phyloP scores from a whole-genome alignment of 1,140 invertebrate species.

The Cyclargus thomasi region DNA sequence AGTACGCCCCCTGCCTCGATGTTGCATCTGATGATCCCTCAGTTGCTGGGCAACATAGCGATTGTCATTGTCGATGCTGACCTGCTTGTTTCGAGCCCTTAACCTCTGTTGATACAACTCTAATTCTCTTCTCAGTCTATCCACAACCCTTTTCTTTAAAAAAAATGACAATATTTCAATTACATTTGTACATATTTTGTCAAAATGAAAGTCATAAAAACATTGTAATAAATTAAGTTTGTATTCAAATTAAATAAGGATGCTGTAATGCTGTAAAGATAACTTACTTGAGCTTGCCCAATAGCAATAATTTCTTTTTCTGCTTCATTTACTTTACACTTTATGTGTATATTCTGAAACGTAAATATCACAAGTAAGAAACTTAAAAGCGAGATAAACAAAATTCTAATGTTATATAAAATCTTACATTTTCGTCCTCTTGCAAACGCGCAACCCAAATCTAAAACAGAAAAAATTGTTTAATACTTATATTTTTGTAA shows the following conservation, averaged over 20 bases:
- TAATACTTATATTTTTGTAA: constrained; percentile 8
- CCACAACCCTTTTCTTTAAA: constrained; percentile 65
- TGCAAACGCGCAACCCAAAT: constrained; percentile 76
- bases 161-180: no score
- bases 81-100: constrained; percentile 62
- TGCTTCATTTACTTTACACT: constrained; percentile 72
- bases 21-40: constrained; percentile 64
- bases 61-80: constrained; percentile 67
- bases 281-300: constrained; percentile 74
- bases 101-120: constrained; percentile 65
- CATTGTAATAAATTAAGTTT: no score
- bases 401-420: background rate
- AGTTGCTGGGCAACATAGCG: constrained; percentile 70
- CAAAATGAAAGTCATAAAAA: no score
- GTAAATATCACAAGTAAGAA: constrained; percentile 18
- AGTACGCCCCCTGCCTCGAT: constrained; percentile 53
- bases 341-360: constrained; percentile 67
- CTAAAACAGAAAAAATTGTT: constrained; percentile 56
- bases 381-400: no score
- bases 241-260: background rate
- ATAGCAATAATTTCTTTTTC: constrained; percentile 75
- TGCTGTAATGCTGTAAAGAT: no score
- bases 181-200: no score
- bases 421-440: constrained; percentile 77
- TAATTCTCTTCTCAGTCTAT: constrained; percentile 63